A percentile compares a stretch with the other conserved stretches of the same genome.
These are phyloP conservation scores for Holcopasites calliopsidis DNA, from an alignment of 1,140 invertebrate species.

Conservation along the genomic window DNA sequence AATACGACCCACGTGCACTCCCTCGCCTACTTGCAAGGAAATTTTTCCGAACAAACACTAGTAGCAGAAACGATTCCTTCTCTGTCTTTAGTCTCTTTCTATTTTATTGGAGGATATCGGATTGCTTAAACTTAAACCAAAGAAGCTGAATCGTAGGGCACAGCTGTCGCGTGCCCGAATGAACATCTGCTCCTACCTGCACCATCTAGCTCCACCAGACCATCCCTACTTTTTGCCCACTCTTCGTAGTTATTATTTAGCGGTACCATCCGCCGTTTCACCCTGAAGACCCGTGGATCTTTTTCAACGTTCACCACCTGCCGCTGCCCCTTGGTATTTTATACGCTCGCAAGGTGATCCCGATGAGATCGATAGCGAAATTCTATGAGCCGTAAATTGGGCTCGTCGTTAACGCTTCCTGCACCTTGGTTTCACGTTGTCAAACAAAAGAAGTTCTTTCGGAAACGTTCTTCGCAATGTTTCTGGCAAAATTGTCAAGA, in stretches of 20 bases:
- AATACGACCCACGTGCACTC: too few species aligned
- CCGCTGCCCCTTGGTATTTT: constrained; percentile 19
- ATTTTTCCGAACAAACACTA: background rate
- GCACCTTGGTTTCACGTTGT: background rate
- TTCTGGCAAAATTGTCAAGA: too few species aligned
- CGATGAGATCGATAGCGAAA: constrained; percentile 32
- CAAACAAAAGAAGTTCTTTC: too few species aligned
- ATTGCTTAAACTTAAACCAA: constrained; percentile 31
- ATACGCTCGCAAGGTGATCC: constrained; percentile 36
- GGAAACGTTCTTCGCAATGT: too few species aligned
- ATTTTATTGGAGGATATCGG: constrained; percentile 28
- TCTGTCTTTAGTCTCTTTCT: background rate
- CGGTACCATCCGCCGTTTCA: constrained; percentile 23
- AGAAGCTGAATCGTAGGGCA: constrained; percentile 37
- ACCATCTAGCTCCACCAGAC: constrained; percentile 12
- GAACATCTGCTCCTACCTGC: constrained; percentile 56
- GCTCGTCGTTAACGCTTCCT: background rate
- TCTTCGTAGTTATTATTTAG: constrained; percentile 51
- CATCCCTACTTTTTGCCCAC: constrained; percentile 6
- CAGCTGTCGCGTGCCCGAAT: constrained; percentile 59
- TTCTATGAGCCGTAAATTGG: constrained; percentile 8
- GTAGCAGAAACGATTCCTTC: too few species aligned
- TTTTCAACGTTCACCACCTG: constrained; percentile 47
- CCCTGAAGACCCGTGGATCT: constrained; percentile 1
- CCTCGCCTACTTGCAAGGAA: background rate